Percentiles rank a stretch among this genome's conserved stretches.
Evolutionary conservation across 2,797 vertebrate species (phyloP).

Genomic region (Coendou prehensilis): DNA sequence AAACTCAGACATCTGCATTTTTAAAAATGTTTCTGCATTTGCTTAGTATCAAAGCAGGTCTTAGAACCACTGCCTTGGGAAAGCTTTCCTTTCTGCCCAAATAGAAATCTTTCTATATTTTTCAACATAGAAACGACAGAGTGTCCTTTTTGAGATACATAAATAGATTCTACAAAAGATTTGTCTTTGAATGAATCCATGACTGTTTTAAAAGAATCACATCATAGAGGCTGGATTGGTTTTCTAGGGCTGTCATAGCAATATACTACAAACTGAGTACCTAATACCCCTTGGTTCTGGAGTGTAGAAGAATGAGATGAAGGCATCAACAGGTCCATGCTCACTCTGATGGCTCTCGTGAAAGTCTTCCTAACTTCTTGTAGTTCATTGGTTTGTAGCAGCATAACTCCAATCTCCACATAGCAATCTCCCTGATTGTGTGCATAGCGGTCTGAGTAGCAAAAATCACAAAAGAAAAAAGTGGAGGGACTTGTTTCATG

Average conservation of each 20-base stretch:
- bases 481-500: neutral
- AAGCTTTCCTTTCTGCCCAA: neutral
- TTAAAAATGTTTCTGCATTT: neutral
- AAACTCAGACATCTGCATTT: neutral
- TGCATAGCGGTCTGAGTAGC: neutral
- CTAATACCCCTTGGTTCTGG: neutral
- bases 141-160: neutral
- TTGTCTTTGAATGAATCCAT: neutral
- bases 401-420: neutral
- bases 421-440: neutral
- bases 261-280: neutral
- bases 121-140: neutral
- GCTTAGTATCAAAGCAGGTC: neutral
- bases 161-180: neutral
- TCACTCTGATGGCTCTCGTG: neutral
- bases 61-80: neutral
- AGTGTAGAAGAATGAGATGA: neutral
- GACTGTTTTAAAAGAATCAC: neutral
- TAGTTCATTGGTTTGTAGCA: neutral
- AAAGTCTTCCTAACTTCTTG: neutral
- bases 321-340: neutral
- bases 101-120: neutral
- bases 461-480: neutral
- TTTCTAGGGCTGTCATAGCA: neutral
- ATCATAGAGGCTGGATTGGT: neutral